Conservation (phyloP, 2,113 vertebrate species). For the Cebus imitator region DNA sequence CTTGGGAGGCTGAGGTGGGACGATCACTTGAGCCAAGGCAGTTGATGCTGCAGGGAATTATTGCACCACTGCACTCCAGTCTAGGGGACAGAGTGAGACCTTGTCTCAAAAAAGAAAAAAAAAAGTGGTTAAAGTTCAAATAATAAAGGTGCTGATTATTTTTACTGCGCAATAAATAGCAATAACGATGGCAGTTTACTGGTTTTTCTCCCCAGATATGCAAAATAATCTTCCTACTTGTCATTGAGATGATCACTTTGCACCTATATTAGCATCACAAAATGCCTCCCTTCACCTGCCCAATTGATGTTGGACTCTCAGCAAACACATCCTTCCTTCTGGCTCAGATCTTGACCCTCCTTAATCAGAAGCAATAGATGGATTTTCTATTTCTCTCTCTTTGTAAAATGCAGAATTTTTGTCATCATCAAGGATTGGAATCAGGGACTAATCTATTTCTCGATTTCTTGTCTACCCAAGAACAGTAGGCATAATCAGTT, state of each 20-base stretch:
- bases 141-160: background rate
- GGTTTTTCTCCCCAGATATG: background rate
- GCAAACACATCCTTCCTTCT: background rate
- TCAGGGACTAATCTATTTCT: accelerated
- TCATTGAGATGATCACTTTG: background rate
- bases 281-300: too few relatives aligned
- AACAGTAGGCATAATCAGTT: accelerated
- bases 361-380: background rate
- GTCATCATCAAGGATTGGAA: accelerated
- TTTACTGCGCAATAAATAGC: background rate
- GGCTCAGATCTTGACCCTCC: background rate
- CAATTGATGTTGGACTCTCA: background rate
- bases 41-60: too few relatives aligned
- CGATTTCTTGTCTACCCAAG: accelerated
- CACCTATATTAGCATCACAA: background rate
- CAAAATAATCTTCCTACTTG: background rate
- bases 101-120: background rate
- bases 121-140: background rate
- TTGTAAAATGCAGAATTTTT: accelerated
- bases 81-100: too few relatives aligned
- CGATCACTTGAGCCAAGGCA: too few relatives aligned
- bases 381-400: background rate
- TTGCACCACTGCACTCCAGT: too few relatives aligned
- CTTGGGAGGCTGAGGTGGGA: too few relatives aligned
- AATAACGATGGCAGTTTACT: background rate